phyloP scores from a whole-genome alignment of 2,888 invertebrate genomes.

The Melanchra persicariae region DNA sequence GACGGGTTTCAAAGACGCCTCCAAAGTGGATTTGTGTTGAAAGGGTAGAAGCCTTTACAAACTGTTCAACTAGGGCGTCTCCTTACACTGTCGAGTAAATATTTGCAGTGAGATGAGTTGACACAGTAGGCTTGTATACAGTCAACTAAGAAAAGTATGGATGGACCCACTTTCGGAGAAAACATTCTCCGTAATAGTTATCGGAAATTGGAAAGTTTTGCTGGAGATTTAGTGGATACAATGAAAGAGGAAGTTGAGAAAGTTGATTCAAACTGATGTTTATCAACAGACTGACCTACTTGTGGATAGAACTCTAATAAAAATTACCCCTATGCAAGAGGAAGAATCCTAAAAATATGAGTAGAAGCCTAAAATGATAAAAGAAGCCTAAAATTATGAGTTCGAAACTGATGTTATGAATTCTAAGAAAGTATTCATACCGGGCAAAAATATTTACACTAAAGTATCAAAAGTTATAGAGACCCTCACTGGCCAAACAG shows the following conservation, averaged over 20 bases:
- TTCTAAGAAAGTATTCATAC: neutral
- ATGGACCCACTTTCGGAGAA: conserved; percentile 57
- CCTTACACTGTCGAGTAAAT: conserved; percentile 78
- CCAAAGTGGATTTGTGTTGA: conserved; percentile 79
- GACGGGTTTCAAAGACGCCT: conserved; percentile 69
- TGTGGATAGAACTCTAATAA: neutral
- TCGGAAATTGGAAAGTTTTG: conserved; percentile 31
- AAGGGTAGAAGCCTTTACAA: conserved; percentile 75
- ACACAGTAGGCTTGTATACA: conserved; percentile 73
- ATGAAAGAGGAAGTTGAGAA: neutral
- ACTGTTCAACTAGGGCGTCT: conserved; percentile 78
- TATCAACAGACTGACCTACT: too few relatives aligned
- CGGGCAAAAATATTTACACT: conserved; percentile 8
- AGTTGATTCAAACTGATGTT: neutral
- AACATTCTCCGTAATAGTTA: conserved; percentile 42
- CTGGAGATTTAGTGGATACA: conserved; percentile 1
- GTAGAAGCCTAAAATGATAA: neutral
- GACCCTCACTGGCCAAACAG: conserved; percentile 13
- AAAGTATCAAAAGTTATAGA: conserved; percentile 13
- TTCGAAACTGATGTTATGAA: neutral
- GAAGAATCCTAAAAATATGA: neutral
- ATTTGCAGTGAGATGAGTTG: conserved; percentile 84
- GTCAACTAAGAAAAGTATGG: conserved; percentile 66
- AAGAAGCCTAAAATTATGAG: neutral
- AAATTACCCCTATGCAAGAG: neutral